A percentile compares a stretch with the other conserved stretches of the same genome.
Evolutionary conservation across 2,888 invertebrate genomes (phyloP).

Genomic region (Folsomia candida): DNA sequence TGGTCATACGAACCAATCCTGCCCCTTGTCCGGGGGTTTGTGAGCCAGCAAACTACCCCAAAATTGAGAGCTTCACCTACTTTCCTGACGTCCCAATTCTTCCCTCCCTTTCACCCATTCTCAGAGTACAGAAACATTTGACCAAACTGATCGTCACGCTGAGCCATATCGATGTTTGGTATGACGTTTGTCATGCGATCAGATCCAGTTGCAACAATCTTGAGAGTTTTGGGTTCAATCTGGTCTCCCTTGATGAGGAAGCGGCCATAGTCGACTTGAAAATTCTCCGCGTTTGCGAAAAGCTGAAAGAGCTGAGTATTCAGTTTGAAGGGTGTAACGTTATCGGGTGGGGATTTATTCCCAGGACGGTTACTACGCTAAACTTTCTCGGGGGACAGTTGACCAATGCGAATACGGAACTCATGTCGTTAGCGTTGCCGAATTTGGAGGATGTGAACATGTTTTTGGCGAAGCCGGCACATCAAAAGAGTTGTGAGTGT

Average conservation of each 20-base stretch:
- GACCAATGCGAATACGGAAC: neutral
- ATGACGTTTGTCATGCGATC: neutral
- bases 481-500: too few species aligned
- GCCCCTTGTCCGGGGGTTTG: neutral
- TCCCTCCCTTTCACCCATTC: neutral
- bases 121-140: slow-evolving; percentile 8
- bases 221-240: neutral
- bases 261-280: neutral
- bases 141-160: neutral
- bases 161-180: slow-evolving; percentile 1
- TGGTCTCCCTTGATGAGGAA: neutral
- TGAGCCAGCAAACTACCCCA: neutral
- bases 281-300: neutral
- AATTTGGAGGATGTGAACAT: neutral
- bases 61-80: neutral
- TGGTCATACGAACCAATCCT: neutral
- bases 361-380: neutral
- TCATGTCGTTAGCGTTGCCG: neutral
- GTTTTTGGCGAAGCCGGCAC: neutral
- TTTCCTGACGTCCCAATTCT: neutral
- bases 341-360: slow-evolving; percentile 2
- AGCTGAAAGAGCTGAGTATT: neutral
- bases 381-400: neutral
- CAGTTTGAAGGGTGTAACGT: neutral
- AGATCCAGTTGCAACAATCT: neutral